Evolutionary conservation across 2,888 invertebrate species (phyloP).

Genomic region (Steinernema hermaphroditum): DNA sequence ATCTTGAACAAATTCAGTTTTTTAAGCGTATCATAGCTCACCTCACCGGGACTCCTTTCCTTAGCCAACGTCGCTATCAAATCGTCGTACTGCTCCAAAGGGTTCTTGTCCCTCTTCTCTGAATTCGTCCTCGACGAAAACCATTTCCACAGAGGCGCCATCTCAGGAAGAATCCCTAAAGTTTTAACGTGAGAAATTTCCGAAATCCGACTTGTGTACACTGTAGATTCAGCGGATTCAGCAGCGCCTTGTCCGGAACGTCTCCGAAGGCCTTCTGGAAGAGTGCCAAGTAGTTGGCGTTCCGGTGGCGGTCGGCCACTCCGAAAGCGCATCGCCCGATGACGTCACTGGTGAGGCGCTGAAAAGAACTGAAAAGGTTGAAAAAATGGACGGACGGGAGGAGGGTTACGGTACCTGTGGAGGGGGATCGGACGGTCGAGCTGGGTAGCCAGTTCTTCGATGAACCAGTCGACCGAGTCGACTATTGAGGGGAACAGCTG

Average conservation of each 20-base stretch:
- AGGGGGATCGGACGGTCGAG: background rate
- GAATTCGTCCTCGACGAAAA: background rate
- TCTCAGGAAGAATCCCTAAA: constrained; percentile 20
- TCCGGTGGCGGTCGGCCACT: background rate
- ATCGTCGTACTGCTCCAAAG: constrained; percentile 1
- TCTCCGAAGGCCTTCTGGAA: constrained; percentile 32
- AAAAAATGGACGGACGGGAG: background rate
- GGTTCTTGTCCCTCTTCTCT: background rate
- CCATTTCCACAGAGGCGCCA: constrained; percentile 15
- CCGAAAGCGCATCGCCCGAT: constrained; percentile 51
- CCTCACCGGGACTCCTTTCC: background rate
- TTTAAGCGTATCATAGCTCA: background rate
- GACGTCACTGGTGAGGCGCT: constrained; percentile 51
- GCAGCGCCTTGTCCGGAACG: background rate
- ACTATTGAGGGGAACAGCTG: constrained; percentile 45
- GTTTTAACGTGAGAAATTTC: background rate
- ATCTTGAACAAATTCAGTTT: too few relatives aligned
- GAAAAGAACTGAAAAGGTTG: constrained; percentile 45
- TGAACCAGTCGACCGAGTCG: constrained; percentile 39
- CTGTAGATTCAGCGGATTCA: constrained; percentile 14
- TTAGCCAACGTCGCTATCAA: background rate
- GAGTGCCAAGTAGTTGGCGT: constrained; percentile 26
- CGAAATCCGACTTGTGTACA: background rate
- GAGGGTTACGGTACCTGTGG: background rate
- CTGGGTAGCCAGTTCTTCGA: constrained; percentile 14